phyloP scores from a whole-genome alignment of 2,113 vertebrate species.

The Peromyscus leucopus region DNA sequence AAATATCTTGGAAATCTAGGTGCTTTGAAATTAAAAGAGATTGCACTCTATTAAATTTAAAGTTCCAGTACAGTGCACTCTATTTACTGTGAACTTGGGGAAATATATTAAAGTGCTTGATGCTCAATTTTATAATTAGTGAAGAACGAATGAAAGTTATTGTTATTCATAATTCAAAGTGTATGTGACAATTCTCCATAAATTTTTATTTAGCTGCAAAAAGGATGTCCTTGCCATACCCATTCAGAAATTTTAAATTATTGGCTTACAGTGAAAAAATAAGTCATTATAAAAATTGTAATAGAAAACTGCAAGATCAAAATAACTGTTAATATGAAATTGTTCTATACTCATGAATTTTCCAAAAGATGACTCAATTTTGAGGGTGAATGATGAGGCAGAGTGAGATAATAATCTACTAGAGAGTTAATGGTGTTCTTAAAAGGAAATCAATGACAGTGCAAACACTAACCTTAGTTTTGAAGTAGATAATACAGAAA shows the following conservation, averaged over 20 bases:
- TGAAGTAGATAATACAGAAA: conserved; percentile 18
- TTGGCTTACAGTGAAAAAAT: neutral
- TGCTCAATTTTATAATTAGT: neutral
- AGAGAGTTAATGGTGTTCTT: conserved; percentile 40
- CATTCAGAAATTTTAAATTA: conserved; percentile 16
- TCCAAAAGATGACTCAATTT: conserved; percentile 35
- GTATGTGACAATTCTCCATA: neutral
- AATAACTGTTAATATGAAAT: conserved; percentile 32
- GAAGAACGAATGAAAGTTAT: neutral
- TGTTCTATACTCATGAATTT: conserved; percentile 11
- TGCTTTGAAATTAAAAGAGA: neutral
- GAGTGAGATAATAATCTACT: conserved; percentile 40
- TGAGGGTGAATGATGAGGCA: neutral
- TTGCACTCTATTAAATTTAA: neutral
- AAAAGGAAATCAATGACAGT: conserved; percentile 53
- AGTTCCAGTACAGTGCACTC: neutral
- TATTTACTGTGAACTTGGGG: neutral
- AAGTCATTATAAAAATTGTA: conserved; percentile 7
- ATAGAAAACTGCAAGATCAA: neutral
- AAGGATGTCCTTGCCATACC: neutral
- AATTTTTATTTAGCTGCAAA: neutral
- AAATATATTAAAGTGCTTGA: neutral
- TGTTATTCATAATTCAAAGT: neutral
- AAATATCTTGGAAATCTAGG: neutral
- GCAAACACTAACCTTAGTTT: conserved; percentile 31